These are phyloP conservation scores for Limonius californicus DNA, from an alignment of 1,140 invertebrate species.

Conservation along the genomic window DNA sequence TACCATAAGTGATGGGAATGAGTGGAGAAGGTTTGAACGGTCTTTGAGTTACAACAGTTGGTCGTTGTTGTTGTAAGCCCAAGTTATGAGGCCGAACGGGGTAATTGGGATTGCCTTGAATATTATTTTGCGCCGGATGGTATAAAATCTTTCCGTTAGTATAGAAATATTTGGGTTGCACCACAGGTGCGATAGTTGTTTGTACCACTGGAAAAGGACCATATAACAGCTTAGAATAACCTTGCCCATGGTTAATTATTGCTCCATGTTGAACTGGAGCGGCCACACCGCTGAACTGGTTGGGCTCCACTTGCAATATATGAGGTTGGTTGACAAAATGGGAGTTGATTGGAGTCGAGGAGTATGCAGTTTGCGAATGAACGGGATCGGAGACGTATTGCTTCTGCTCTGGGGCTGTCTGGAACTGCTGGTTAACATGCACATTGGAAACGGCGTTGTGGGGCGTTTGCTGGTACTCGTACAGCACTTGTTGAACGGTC, in stretches of 20 bases:
- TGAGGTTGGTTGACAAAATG: not conserved
- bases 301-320: not conserved
- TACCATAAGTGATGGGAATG: not conserved
- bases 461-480: conserved; percentile 39
- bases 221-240: conserved; percentile 5
- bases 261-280: conserved; percentile 32
- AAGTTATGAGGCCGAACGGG: not conserved
- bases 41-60: conserved; percentile 20
- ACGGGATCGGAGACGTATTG: not conserved
- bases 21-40: not conserved
- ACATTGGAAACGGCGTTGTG: conserved; percentile 33
- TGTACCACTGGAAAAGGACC: not conserved
- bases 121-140: not conserved
- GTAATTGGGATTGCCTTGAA: no score
- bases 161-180: not conserved
- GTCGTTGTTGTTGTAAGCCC: not conserved
- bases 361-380: no score
- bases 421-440: conserved; percentile 34
- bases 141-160: not conserved
- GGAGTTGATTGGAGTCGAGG: not conserved
- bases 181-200: not conserved
- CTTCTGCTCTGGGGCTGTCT: conserved; percentile 3
- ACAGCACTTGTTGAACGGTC: conserved; percentile 36
- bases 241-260: conserved; percentile 27
- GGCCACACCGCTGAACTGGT: conserved; percentile 15